Conservation (phyloP, 1,140 invertebrate species). For the Amphibalanus amphitrite region DNA sequence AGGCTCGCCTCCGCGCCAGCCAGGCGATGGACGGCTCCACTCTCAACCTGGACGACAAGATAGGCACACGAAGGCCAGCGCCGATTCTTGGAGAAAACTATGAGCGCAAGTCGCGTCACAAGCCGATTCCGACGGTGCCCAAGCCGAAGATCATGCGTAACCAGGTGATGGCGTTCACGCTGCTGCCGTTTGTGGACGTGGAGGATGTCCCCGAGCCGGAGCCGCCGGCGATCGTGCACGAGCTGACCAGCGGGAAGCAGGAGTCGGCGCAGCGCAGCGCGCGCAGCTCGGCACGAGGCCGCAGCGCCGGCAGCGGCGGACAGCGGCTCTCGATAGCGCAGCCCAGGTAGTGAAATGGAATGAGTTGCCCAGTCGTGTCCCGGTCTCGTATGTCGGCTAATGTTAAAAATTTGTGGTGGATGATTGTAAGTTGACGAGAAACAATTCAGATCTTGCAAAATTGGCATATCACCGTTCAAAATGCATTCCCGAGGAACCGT, state of each 20-base stretch:
- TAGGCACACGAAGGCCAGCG: not conserved
- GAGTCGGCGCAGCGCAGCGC: not conserved
- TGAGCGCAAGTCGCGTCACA: not conserved
- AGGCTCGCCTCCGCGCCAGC: not conserved
- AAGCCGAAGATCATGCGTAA: not conserved
- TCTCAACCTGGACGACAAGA: not conserved
- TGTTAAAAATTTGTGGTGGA: too few species aligned
- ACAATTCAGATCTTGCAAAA: too few species aligned
- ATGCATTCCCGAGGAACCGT: too few species aligned
- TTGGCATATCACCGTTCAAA: too few species aligned
- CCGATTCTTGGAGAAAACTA: not conserved
- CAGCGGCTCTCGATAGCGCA: too few species aligned
- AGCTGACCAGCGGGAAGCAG: not conserved
- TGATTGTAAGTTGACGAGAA: too few species aligned
- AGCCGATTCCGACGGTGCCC: not conserved
- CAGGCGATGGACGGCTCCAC: not conserved
- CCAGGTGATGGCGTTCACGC: not conserved
- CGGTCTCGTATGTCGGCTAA: too few species aligned
- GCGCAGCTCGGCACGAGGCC: too few species aligned
- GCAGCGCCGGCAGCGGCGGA: too few species aligned
- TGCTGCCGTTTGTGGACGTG: not conserved
- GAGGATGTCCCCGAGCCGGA: not conserved
- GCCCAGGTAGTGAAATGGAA: too few species aligned
- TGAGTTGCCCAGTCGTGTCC: too few species aligned
- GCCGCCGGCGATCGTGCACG: not conserved